Evolutionary conservation across 2,113 vertebrate genomes (phyloP).

Genomic region (Leptocoma aspasia): DNA sequence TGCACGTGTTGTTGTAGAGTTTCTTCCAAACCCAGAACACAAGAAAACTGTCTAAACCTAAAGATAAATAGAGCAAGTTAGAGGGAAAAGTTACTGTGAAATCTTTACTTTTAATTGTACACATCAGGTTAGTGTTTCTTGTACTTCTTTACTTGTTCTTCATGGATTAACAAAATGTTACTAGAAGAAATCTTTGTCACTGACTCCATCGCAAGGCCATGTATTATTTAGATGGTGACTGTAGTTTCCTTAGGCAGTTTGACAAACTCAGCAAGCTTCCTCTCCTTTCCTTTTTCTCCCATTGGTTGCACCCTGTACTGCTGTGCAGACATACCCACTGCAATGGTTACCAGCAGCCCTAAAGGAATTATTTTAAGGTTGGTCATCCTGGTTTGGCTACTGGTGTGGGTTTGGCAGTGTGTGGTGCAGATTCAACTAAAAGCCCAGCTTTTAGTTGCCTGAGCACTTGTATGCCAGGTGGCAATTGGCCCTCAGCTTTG

Average conservation of each 20-base stretch:
- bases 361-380: background rate
- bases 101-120: background rate
- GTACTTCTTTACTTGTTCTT: background rate
- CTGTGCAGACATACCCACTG: background rate
- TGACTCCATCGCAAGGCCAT: background rate
- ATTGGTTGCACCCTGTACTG: background rate
- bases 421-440: background rate
- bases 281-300: background rate
- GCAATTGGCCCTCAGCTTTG: background rate
- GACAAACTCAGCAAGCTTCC: background rate
- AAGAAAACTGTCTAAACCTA: background rate
- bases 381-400: background rate
- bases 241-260: background rate
- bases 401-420: background rate
- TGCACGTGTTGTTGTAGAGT: background rate
- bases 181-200: background rate
- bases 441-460: background rate
- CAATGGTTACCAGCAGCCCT: background rate
- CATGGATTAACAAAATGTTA: background rate
- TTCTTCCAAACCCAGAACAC: background rate
- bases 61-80: background rate
- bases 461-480: background rate
- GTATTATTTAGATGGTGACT: background rate
- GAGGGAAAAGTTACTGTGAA: background rate
- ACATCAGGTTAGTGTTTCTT: background rate